Evolutionary conservation across 2,888 invertebrate species (phyloP), one percentile per base, ranked within the genome.

Genomic region (Tubulanus polymorphus): DNA sequence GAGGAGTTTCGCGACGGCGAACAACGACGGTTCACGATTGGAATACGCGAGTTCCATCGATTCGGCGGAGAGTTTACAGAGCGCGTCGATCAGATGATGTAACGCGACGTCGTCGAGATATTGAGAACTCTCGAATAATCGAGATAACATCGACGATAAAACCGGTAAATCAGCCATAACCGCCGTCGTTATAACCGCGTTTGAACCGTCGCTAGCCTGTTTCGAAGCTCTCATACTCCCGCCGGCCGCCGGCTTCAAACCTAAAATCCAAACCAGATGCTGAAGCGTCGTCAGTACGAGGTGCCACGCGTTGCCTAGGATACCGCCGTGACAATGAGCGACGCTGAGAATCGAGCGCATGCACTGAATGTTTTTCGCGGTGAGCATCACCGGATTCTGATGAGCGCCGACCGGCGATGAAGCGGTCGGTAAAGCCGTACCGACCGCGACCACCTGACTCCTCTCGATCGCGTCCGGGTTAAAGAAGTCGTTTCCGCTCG

Each of bases 1-100:
- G n/a, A 97, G 82, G n/a, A 97, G 82, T 79, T 97, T 97, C 2
- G 96, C 95, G 2, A 97, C 93, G 2, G 96, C 95, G 81, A 97
- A 97, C 54, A 96, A 79, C 0, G 95, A 96, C 0, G 96, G 96
- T 74, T 97, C 96, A 76, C 93, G 84, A 78, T 95, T 96, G 10
- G 92, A 90, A 79, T 93, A 94, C 0, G 95, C 95, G 55, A 95
- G 81, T 71, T 96, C 95, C 93, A 96, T 94, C 26, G 95, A 93
- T 79, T 99, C 97, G 61, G 92, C 89, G 1, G 94, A 94, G 23
- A 97, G 83, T 80, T 95, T 94, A 74, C 95, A 95, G 1, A 99
- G 83, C 0, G 96, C 96, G 76, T 96, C 94, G 53, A 99, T 93
- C 32, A 99, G 83, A 78, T 96, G 94, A 80, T 96, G 94, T 3